Evolutionary conservation across 2,888 invertebrate genomes (phyloP).

Genomic region (Thecocarcelia acutangulata): DNA sequence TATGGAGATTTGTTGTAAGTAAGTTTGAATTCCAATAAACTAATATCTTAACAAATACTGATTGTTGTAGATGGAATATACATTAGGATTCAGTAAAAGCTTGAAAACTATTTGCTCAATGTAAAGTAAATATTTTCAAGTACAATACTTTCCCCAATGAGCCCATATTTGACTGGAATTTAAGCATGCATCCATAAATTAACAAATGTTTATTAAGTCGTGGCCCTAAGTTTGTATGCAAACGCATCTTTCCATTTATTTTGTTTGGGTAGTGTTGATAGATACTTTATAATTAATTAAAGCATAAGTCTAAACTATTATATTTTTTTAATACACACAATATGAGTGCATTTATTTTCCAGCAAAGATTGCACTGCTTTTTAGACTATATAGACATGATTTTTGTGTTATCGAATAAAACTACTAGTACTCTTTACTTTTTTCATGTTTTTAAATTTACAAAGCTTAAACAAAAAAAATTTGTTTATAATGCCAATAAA

Average conservation of each 20-base stretch:
- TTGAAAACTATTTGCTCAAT: too few species aligned
- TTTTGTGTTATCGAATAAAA: too few species aligned
- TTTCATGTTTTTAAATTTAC: too few species aligned
- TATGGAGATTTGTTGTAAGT: slow-evolving; percentile 32
- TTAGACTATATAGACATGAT: too few species aligned
- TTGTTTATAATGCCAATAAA: too few species aligned
- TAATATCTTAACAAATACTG: slow-evolving; percentile 14
- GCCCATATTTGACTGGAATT: background rate
- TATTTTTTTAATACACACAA: background rate
- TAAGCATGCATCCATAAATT: slow-evolving; percentile 28
- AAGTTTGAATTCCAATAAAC: slow-evolving; percentile 24
- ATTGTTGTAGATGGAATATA: background rate
- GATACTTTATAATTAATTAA: slow-evolving; percentile 49
- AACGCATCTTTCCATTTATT: background rate
- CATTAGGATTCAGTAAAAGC: slow-evolving; percentile 12
- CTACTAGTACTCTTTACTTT: too few species aligned
- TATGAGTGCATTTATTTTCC: too few species aligned
- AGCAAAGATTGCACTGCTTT: too few species aligned
- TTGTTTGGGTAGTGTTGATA: background rate
- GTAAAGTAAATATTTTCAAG: too few species aligned
- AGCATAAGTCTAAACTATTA: slow-evolving; percentile 27
- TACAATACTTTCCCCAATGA: background rate
- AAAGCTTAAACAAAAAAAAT: too few species aligned
- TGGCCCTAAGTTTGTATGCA: background rate
- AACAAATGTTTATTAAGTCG: slow-evolving; percentile 7